Conservation (phyloP, 2,113 vertebrate genomes). For the Chionomys nivalis region DNA sequence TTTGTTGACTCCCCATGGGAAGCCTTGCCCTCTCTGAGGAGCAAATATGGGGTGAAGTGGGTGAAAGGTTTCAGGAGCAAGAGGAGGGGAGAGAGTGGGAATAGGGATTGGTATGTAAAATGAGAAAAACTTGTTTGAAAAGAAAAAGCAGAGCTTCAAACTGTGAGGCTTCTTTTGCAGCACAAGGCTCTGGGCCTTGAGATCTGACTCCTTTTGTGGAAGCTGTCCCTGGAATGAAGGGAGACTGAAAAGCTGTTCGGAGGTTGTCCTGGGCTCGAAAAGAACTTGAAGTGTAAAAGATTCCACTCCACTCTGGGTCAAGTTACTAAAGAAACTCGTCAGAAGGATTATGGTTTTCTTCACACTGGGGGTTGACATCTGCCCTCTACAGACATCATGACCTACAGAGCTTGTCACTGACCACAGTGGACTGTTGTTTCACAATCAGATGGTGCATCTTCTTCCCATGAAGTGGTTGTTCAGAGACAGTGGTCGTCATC, state of each 20-base stretch:
- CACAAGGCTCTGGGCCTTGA: background rate
- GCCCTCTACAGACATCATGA: background rate
- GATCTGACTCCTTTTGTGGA: background rate
- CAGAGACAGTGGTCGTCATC: too few relatives aligned
- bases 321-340: background rate
- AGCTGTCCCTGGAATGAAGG: background rate
- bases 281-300: background rate
- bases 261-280: background rate
- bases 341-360: background rate
- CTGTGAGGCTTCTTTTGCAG: too few relatives aligned
- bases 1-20: too few relatives aligned
- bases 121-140: too few relatives aligned
- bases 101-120: too few relatives aligned
- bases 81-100: too few relatives aligned
- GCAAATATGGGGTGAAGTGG: too few relatives aligned
- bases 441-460: background rate
- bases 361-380: background rate
- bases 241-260: background rate
- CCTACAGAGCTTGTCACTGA: background rate
- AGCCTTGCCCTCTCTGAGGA: too few relatives aligned
- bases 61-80: too few relatives aligned
- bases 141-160: background rate
- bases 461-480: too few relatives aligned
- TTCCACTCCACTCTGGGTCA: too few relatives aligned
- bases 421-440: background rate